Base-by-base conservation (phyloP, 2,888 invertebrate species). In the Drosophila robusta region DNA sequence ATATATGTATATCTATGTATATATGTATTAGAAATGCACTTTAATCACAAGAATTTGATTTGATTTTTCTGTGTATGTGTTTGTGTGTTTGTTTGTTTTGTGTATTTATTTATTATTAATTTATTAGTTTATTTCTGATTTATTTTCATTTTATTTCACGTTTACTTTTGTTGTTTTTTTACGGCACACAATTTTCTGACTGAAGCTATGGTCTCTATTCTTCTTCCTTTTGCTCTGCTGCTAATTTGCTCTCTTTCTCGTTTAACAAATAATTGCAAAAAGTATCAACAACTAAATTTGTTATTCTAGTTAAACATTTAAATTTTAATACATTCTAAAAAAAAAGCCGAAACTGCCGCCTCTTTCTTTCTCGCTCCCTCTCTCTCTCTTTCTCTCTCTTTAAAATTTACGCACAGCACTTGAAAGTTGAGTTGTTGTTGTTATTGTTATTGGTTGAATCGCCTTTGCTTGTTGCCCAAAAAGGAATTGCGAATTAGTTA, bases 211-310 rank as follows among this genome's bases (percentile, higher is more conserved):
- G 54, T 36, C 52, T 41, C 47, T 68, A 29, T 16, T 63, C 12
- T 51, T 46, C 14, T 34, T 14, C 47, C 14, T 60, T 22, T 44
- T 32, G 51, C 22, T 32, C n/a, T 49, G 9, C 46, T 29, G 51
- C 22, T 18, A 8, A 47, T 18, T 46, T 49, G 54, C 24, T 44
- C 36, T 18, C 39, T 39, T 65, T 65, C 67, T 78, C 70, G 83
- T 74, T 85, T 69, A 85, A 85, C 85, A 89, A 89, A 82, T 87
- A 85, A 85, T 87, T 89, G 82, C 76, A 84, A 87, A 75, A 86
- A 89, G 83, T 87, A 88, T 86, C 89, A 86, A 86, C 85, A 86
- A 89, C 85, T 86, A 85, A 89, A 86, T 89, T 89, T 89, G 89
- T 86, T 86, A 85, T 85, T 89, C 85, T 85, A 85, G 82, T 89